phyloP scores from a whole-genome alignment of 92 coral and sea anemone genomes.

The Siderastrea siderea region DNA sequence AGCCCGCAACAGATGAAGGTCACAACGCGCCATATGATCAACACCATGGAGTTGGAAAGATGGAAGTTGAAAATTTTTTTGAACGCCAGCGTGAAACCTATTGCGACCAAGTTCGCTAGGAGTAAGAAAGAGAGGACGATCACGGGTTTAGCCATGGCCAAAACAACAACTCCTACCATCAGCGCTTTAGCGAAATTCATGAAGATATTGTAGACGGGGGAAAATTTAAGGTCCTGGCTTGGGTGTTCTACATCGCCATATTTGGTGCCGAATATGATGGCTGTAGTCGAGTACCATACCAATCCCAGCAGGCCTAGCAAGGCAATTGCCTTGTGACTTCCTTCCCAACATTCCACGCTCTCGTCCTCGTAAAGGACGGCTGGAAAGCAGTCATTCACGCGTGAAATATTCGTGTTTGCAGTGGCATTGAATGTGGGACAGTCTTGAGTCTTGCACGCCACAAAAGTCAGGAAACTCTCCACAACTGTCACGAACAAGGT shows the following conservation, averaged over 20 bases:
- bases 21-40: slow-evolving; percentile 87
- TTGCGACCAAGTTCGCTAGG: slow-evolving; percentile 72
- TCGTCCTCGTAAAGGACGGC: slow-evolving; percentile 82
- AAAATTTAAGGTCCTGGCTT: slow-evolving; percentile 88
- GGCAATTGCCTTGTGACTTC: slow-evolving; percentile 86
- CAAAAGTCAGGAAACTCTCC: slow-evolving; percentile 92
- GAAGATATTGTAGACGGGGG: slow-evolving; percentile 91
- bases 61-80: slow-evolving; percentile 67
- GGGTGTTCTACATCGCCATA: slow-evolving; percentile 98
- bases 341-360: slow-evolving; percentile 87
- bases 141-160: slow-evolving; percentile 70
- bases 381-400: slow-evolving; percentile 31
- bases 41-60: slow-evolving; percentile 85
- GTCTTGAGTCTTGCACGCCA: slow-evolving; percentile 74
- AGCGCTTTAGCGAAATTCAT: slow-evolving; percentile 86
- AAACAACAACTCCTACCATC: slow-evolving; percentile 94
- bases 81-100: slow-evolving; percentile 83
- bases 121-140: slow-evolving; percentile 69
- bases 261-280: slow-evolving; percentile 92
- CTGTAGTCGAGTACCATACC: slow-evolving; percentile 95
- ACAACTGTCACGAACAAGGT: slow-evolving; percentile 94
- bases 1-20: slow-evolving; percentile 76
- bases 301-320: slow-evolving; percentile 89
- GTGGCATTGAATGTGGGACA: slow-evolving; percentile 35
- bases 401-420: not conserved